These are phyloP conservation scores for Agrochola litura DNA, from an alignment of 2,888 invertebrate species.

Conservation along the genomic window DNA sequence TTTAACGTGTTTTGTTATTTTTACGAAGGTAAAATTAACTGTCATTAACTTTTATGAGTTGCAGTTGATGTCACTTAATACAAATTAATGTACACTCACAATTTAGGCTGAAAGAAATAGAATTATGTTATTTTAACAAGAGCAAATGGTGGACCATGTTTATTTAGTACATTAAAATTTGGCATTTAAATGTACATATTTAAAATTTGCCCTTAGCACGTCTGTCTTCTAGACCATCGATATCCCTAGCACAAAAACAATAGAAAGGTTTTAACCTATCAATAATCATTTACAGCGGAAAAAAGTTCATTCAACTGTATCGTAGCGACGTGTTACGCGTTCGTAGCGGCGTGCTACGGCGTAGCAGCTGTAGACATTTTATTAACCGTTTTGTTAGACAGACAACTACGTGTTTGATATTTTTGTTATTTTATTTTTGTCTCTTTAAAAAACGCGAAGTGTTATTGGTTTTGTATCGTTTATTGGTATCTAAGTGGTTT, in stretches of 20 bases:
- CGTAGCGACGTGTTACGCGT: conserved; percentile 73
- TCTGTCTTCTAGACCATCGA: too few relatives aligned
- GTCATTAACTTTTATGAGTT: too few relatives aligned
- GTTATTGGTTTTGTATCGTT: conserved; percentile 43
- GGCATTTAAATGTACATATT: too few relatives aligned
- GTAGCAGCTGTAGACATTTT: conserved; percentile 78
- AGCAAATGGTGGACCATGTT: too few relatives aligned
- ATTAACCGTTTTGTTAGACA: conserved; percentile 75
- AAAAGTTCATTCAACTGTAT: conserved; percentile 73
- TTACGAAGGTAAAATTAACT: too few relatives aligned
- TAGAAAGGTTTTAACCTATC: conserved; percentile 32
- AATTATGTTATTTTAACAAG: too few relatives aligned
- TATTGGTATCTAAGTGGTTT: conserved; percentile 7
- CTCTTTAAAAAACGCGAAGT: conserved; percentile 39
- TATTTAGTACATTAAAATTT: too few relatives aligned
- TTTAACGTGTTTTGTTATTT: too few relatives aligned
- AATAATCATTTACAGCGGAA: conserved; percentile 63
- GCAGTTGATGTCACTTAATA: too few relatives aligned
- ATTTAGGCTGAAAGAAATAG: too few relatives aligned
- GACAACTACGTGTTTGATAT: conserved; percentile 69
- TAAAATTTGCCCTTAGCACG: too few relatives aligned
- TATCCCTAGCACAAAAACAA: conserved; percentile 31
- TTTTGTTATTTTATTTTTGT: conserved; percentile 61
- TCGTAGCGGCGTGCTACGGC: conserved; percentile 61
- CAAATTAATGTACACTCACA: too few relatives aligned